These are phyloP conservation scores for Helicoverpa assulta DNA, from an alignment of 2,888 invertebrate species.

Conservation along the genomic window DNA sequence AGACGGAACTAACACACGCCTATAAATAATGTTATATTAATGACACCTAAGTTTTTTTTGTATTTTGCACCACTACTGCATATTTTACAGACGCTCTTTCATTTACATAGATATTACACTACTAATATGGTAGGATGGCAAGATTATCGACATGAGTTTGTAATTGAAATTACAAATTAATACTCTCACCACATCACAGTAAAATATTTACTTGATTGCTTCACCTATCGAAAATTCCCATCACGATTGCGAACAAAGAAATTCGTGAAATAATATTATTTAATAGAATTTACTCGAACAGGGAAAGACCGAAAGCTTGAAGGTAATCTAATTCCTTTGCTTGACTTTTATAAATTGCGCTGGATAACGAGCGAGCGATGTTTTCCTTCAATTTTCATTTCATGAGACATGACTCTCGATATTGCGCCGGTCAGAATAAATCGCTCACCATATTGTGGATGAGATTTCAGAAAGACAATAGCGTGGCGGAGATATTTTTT, in stretches of 20 bases:
- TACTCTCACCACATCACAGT: too few species aligned
- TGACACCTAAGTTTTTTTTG: too few species aligned
- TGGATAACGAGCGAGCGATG: constrained; percentile 34
- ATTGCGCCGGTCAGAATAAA: constrained; percentile 37
- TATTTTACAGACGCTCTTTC: too few species aligned
- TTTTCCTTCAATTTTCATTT: constrained; percentile 52
- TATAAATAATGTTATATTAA: too few species aligned
- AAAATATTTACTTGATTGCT: neutral
- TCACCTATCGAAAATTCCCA: constrained; percentile 13
- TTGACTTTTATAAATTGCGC: constrained; percentile 48
- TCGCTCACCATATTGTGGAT: constrained; percentile 16
- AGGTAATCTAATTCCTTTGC: constrained; percentile 44
- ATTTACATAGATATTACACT: too few species aligned
- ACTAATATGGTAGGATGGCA: too few species aligned
- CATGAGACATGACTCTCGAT: constrained; percentile 39
- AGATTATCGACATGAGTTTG: too few species aligned
- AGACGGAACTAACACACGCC: too few species aligned
- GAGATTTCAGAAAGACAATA: neutral
- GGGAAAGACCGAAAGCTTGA: constrained; percentile 28
- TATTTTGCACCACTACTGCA: too few species aligned
- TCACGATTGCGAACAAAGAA: constrained; percentile 20
- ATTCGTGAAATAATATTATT: constrained; percentile 36
- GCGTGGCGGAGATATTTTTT: neutral
- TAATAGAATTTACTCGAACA: constrained; percentile 30
- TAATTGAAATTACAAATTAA: too few species aligned